A percentile compares a stretch with the other conserved stretches of the same genome.
These are phyloP conservation scores for Spheniscus mendiculus DNA, from an alignment of 2,113 vertebrate species.

Conservation along the genomic window DNA sequence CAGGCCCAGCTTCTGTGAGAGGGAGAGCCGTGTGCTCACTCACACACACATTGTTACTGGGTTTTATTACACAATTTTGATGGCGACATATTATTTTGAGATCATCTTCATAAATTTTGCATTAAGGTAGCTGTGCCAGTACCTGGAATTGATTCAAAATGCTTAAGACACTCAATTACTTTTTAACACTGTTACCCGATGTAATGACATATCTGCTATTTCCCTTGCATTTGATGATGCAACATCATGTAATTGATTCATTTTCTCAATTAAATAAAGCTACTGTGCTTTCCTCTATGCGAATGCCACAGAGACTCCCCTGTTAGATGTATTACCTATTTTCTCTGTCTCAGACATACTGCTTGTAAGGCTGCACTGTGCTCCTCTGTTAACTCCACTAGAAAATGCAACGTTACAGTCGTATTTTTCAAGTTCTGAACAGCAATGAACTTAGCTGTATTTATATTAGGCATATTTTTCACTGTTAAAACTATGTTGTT, in stretches of 20 bases:
- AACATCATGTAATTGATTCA: constrained; percentile 80
- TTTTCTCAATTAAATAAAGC: constrained; percentile 83
- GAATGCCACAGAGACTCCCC: constrained; percentile 60
- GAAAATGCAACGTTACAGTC: constrained; percentile 44
- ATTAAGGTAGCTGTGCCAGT: constrained; percentile 66
- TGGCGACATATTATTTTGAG: constrained; percentile 65
- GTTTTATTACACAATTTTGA: constrained; percentile 63
- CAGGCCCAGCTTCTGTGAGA: neutral
- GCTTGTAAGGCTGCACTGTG: constrained; percentile 45
- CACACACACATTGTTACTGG: neutral
- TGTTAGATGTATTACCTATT: constrained; percentile 64
- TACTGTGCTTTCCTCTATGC: constrained; percentile 52
- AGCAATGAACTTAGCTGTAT: constrained; percentile 17
- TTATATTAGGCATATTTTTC: constrained; percentile 81
- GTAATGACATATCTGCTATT: constrained; percentile 66
- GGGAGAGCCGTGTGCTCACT: neutral
- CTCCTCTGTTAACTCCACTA: constrained; percentile 66
- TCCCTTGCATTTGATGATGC: constrained; percentile 65
- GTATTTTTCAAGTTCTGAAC: constrained; percentile 68
- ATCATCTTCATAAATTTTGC: constrained; percentile 78
- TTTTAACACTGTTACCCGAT: constrained; percentile 63
- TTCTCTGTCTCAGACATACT: constrained; percentile 56
- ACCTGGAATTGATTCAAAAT: constrained; percentile 78
- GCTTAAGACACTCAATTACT: constrained; percentile 75
- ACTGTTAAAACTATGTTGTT: constrained; percentile 66